Evolutionary conservation across 2,113 vertebrate genomes (phyloP), one percentile per base, ranked within the genome.

Genomic region (Pheucticus melanocephalus): DNA sequence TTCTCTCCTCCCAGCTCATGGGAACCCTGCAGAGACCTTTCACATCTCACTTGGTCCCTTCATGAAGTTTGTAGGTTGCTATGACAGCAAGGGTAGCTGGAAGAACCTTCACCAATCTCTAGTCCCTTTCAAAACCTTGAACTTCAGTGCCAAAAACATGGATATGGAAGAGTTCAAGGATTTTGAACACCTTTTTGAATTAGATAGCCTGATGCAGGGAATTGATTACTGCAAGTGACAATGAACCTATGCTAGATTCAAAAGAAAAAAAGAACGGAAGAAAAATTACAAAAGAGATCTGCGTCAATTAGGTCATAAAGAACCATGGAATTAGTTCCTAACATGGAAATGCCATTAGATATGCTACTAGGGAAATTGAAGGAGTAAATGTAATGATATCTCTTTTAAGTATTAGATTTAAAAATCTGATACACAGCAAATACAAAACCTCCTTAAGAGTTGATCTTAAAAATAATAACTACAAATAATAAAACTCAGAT

Each of bases 1-100:
- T 20, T 27, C n/a, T 47, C 59, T 63, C 54, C 37, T 23, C 42
- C 42, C 16, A 31, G 42, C 39, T 92, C 22, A 0, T 27, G 47
- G 5, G 25, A 19, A 40, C 15, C 90, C 35, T 64, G 35, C 53
- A 72, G 50, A 54, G 37, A 88, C 28, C 23, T 80, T 78, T 64
- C 1, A 3, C 33, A 31, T 24, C 8, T 11, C 7, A 18, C 10
- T 78, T 1, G 1, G n/a, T 64, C 37, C 25, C 18, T 69, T 31
- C 15, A 0, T 53, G 50, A 88, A 82, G n/a, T 79, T 39, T 90
- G 15, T 76, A 63, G 15, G 24, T 82, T 87, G 73, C 79, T 91
- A 31, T 60, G 78, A 50, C 50, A 82, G 48, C 66, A 63, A 68
- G 22, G 7, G 18, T 35, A 65, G 12, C 42, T 48, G 16, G 0